Evolutionary conservation across 2,888 invertebrate species (phyloP), one percentile per base, ranked within the genome.

Genomic region (Drosophila picticornis): DNA sequence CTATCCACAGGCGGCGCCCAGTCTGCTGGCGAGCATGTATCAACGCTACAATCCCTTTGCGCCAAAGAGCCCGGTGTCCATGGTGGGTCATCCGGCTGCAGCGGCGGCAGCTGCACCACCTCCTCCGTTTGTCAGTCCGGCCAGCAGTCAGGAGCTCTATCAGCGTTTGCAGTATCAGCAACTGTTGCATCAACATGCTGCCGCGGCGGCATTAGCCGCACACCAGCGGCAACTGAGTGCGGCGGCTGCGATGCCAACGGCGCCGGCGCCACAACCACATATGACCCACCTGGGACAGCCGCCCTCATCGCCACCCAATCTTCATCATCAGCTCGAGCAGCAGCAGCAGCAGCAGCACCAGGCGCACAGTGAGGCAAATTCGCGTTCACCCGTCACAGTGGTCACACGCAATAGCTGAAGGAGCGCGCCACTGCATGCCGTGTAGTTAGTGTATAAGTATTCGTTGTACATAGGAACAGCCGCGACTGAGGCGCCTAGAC

Each of bases 11-110:
- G 83, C 91, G 22, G 95, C 94, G 51, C 95, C 95, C 66, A 95
- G 95, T 0, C 93, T 94, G 13, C 92, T 96, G 66, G 95, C 96
- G 62, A 95, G 96, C 13, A 95, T 96, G 90, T 96, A 96, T 88
- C 94, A 95, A 79, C 94, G 95, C 80, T 97, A 95, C 93, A 96
- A 93, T 90, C 93, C 96, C 59, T 96, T 95, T 91, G 94, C 92
- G 84, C 94, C 93, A 79, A 94, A 94, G 84, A 94, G 94, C 78
- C 86, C 75, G 90, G 46, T 46, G 16, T 46, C 46, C 60, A 86
- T 56, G 11, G 84, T 88, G 4, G 93, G 46, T 64, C 83, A 89
- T 75, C 93, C 80, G 2, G 72, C 68, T 0, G 80, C 77, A 4
- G 72, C 60, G 32, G 72, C 80, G n/a, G 78, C 81, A n/a, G 60